Evolutionary conservation across 2,113 vertebrate genomes (phyloP).

Genomic region (Morone chrysops): DNA sequence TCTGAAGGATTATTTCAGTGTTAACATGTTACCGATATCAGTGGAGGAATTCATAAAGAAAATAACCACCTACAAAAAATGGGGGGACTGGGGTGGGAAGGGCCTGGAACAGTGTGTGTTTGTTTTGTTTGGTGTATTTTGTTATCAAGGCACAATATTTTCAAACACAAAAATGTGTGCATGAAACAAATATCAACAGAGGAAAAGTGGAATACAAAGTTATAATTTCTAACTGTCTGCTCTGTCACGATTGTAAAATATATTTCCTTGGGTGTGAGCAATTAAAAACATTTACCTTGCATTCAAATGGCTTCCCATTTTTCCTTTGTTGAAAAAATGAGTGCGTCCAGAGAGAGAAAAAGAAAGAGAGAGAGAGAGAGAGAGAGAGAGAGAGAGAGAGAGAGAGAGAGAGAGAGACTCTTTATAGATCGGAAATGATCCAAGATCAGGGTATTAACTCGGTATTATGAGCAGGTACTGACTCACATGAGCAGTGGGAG

Average conservation of each 20-base stretch:
- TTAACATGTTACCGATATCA: background rate
- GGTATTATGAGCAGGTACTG: constrained; percentile 65
- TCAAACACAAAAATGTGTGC: background rate
- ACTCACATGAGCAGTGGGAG: constrained; percentile 60
- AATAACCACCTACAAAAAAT: background rate
- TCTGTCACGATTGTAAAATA: background rate
- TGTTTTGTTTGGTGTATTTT: background rate
- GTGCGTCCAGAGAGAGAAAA: background rate
- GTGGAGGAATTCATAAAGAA: background rate
- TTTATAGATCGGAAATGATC: constrained; percentile 28
- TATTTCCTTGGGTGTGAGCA: background rate
- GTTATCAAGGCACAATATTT: background rate
- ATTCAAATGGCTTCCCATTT: constrained; percentile 25
- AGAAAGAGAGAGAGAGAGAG: background rate
- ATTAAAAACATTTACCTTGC: constrained; percentile 15
- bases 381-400: background rate
- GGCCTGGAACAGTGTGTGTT: background rate
- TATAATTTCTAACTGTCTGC: background rate
- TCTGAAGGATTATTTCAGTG: background rate
- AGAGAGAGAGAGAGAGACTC: background rate
- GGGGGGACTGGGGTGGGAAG: background rate
- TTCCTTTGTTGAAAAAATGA: constrained; percentile 22
- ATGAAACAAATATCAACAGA: background rate
- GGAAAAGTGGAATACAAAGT: background rate
- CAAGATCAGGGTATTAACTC: constrained; percentile 43